Base-by-base conservation (phyloP, 1,140 invertebrate species). In the Apis dorsata region DNA sequence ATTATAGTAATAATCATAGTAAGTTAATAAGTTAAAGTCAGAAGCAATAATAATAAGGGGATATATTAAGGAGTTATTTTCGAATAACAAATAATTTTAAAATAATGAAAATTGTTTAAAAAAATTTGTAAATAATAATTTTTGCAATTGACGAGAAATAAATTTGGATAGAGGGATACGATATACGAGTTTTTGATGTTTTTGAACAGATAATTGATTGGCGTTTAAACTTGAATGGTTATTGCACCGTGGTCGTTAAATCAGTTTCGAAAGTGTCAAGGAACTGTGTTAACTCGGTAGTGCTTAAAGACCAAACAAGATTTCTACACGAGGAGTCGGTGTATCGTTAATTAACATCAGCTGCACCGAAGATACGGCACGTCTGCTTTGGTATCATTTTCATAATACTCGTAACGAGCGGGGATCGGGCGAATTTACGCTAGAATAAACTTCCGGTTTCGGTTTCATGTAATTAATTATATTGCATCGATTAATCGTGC, bases 281-380 rank as follows among this genome's bases (percentile, higher is more conserved):
- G 24, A 66, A 55, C 59, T n/a, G 24, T 44, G 63, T 51, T 66
- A 44, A 51, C 72, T 21, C 55, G 63, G 79, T 9, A 12, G 28
- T 10, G 8, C 53, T 73, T 77, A 65, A 65, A 85, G 83, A 62
- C 90, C 88, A 89, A 90, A 89, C 55, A 78, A 78, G 87, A 85
- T 85, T 87, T 60, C 80, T 78, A 85, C 84, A 85, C 19, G 74
- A 79, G 79, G 69, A 88, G 77, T 79, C 63, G 63, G 81, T 84
- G 59, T 86, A 87, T 87, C 80, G 85, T 76, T 87, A 87, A 87
- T 87, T 84, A 86, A 59, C 68, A 86, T 86, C 76, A 80, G 51
- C 57, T 63, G 34, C 60, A 51, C 19, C 74, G 34, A 74, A 80
- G 85, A 87, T 87, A 87, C 51, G 71, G 66, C 85, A 80, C 85